Conservation (phyloP, 2,797 vertebrate genomes). For the Triplophysa bombifrons region DNA sequence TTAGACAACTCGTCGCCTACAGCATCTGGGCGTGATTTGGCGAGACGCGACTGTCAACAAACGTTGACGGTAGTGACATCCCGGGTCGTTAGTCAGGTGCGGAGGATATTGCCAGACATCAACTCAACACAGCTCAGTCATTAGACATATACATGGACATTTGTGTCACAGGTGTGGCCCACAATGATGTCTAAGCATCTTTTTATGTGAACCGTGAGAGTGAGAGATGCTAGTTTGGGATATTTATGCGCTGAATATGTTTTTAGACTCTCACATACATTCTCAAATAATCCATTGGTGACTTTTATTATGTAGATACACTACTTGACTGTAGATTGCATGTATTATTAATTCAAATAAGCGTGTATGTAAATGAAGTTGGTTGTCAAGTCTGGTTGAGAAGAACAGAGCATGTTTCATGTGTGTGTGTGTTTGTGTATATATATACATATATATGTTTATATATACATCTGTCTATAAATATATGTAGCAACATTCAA, state of each 20-base stretch:
- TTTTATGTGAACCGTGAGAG: not conserved
- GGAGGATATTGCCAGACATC: constrained; percentile 40
- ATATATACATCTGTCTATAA: no score
- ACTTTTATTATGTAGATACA: not conserved
- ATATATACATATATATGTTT: no score
- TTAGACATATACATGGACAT: constrained; percentile 30
- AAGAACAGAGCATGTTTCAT: not conserved
- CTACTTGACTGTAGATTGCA: not conserved
- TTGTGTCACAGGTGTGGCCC: not conserved
- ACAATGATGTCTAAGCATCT: constrained; percentile 20
- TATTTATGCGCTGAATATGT: not conserved
- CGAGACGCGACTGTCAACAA: constrained; percentile 20
- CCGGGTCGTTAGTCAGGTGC: constrained; percentile 46
- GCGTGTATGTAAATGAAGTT: not conserved
- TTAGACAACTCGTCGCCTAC: not conserved
- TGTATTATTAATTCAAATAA: not conserved
- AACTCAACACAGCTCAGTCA: constrained; percentile 23
- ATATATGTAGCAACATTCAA: no score
- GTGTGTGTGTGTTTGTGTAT: no score
- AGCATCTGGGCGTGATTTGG: constrained; percentile 16
- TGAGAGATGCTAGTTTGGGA: constrained; percentile 1
- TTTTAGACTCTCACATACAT: not conserved
- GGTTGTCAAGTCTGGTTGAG: not conserved
- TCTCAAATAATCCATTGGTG: not conserved
- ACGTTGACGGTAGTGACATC: constrained; percentile 45